Evolutionary conservation across 2,797 vertebrate genomes (phyloP), one percentile per base, ranked within the genome.

Genomic region (Percopsis omiscomaycus): DNA sequence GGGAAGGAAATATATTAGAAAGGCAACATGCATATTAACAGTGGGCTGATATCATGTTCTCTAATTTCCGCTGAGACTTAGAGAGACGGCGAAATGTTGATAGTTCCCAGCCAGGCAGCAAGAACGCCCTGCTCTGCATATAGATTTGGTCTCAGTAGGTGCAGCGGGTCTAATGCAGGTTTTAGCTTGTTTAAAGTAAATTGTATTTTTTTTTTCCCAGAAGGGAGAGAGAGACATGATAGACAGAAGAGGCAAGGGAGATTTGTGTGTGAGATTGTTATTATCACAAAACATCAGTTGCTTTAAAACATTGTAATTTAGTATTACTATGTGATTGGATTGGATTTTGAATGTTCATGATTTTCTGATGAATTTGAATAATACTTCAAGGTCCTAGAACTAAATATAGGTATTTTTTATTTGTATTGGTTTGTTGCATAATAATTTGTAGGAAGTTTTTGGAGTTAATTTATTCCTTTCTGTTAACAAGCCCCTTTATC

Each of bases 81-180:
- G 73, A 66, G 64, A 78, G 67, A 71, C 58, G 65, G 61, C 75
- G 55, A 65, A 68, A 85, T 75, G 83, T 89, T 82, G 76, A 83
- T 74, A 79, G 78, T 79, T 72, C 54, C 66, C 77, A 65, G 71
- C 77, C 78, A 79, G 65, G 52, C 70, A 54, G 73, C 14, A 55
- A 73, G 61, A 79, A 75, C 64, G 78, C 84, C 79, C 54, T 70
- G 53, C 74, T 89, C 80, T 86, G 79, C 81, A 84, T 89, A 80
- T 82, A 85, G 84, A 89, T 86, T 76, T 80, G 64, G 74, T 78
- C 77, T 85, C 73, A 61, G 68, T 63, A 59, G 74, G 59, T 78
- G 61, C 66, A 70, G 68, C 74, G 66, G 59, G 78, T 67, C 59
- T 74, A 77, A 84, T 76, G 61, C 50, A 71, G 69, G 60, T 32